Conservation (phyloP, 2,888 invertebrate species). For the Ophion slaviceki region DNA sequence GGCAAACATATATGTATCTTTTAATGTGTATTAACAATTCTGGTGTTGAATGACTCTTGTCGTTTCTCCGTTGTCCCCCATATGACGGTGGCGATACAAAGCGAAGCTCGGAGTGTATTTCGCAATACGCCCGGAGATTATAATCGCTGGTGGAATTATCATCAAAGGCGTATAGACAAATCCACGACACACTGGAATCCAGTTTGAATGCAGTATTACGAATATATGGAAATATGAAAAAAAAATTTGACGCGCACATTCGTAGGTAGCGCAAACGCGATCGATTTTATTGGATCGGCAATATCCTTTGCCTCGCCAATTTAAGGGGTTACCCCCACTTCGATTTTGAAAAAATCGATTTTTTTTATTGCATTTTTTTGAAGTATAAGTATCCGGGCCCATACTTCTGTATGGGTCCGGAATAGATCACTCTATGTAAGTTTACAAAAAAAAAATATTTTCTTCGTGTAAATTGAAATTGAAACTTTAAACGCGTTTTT, state of each 20-base stretch:
- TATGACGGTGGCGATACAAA: neutral
- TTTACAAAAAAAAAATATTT: too few relatives aligned
- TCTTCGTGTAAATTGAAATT: too few relatives aligned
- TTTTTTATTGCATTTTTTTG: too few relatives aligned
- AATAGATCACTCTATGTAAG: too few relatives aligned
- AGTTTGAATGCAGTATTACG: slow-evolving; percentile 6
- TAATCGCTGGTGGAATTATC: slow-evolving; percentile 54
- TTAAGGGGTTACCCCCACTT: too few relatives aligned
- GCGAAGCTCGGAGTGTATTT: slow-evolving; percentile 25
- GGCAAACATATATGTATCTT: too few relatives aligned
- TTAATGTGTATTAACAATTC: too few relatives aligned
- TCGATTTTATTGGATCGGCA: slow-evolving; percentile 48
- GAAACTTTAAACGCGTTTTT: too few relatives aligned
- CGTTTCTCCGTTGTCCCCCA: neutral
- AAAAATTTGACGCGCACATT: slow-evolving; percentile 30
- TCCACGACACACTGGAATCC: slow-evolving; percentile 30
- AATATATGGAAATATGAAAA: slow-evolving; percentile 7
- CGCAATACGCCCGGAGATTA: slow-evolving; percentile 33
- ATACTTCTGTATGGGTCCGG: too few relatives aligned
- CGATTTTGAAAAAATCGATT: too few relatives aligned
- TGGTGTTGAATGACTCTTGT: slow-evolving; percentile 9
- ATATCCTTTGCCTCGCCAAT: slow-evolving; percentile 18
- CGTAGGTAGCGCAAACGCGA: slow-evolving; percentile 17
- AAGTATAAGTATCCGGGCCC: too few relatives aligned
- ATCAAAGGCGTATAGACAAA: slow-evolving; percentile 11